Conservation (phyloP, 2,113 vertebrate genomes). For the Panthera leo region DNA sequence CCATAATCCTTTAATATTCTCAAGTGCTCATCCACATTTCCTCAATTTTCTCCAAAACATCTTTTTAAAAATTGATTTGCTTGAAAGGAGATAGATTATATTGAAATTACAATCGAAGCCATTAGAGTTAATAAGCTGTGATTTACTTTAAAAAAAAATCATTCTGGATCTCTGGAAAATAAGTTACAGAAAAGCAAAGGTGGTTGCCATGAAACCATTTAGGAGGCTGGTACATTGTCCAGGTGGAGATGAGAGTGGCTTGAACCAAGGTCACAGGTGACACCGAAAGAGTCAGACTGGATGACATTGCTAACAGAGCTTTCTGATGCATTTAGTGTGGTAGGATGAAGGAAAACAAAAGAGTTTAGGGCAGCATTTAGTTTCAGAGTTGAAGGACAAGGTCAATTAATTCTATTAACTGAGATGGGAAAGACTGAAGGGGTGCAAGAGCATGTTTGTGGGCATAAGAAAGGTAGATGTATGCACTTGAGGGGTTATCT, state of each 20-base stretch:
- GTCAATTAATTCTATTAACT: not conserved
- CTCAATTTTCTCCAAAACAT: not conserved
- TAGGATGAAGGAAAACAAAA: not conserved
- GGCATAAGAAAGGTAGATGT: not conserved
- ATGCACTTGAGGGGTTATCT: not conserved
- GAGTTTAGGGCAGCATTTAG: not conserved
- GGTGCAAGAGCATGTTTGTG: not conserved
- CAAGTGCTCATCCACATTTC: not conserved
- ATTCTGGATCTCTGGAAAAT: not conserved
- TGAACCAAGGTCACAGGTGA: not conserved
- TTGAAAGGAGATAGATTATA: conserved; percentile 9
- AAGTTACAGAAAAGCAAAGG: not conserved
- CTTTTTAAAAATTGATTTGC: not conserved
- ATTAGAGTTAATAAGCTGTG: not conserved
- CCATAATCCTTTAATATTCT: not conserved
- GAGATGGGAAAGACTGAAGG: not conserved
- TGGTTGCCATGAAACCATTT: not conserved
- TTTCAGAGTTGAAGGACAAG: not conserved
- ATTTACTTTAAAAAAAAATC: not conserved
- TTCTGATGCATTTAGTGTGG: not conserved
- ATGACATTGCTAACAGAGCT: not conserved
- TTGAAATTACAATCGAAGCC: not conserved
- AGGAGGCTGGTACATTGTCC: not conserved
- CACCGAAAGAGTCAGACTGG: not conserved
- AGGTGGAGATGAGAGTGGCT: not conserved